Evolutionary conservation across 2,797 vertebrate genomes (phyloP), one percentile per base, ranked within the genome.

Genomic region (Spondyliosoma cantharus): DNA sequence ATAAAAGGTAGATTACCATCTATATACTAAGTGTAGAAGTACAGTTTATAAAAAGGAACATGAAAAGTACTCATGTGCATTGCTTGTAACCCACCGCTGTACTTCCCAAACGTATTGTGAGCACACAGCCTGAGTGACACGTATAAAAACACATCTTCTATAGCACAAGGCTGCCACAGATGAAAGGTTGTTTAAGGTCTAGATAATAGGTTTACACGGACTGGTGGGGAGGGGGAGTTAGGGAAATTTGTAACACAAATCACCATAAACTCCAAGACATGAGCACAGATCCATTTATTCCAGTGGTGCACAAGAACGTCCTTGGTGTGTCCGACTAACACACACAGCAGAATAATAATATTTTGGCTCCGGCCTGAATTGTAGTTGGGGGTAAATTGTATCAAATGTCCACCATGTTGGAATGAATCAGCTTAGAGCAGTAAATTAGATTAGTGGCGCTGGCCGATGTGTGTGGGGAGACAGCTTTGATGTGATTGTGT

Each of bases 361-460:
- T 45, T 32, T 67, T 48, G 71, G 48, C 71, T 78, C 22, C 7
- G 42, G 22, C 8, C 16, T n/a, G 42, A 45, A 42, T 80, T 90
- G 89, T 68, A 79, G 66, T 84, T 25, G 3, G 22, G 61, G 69
- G 48, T 61, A 70, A 82, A 85, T 64, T 78, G 79, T 83, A 84
- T 91, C 69, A 82, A 75, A 82, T 91, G 81, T 85, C 71, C 49
- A 67, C 52, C 56, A 45, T 69, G 72, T 69, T 84, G 72, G 57
- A 77, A 45, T 50, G 69, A 81, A 69, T 76, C 71, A 74, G 83
- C 43, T 85, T 80, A 71, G 72, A 57, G 76, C 67, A 76, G 78
- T 84, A 85, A 87, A 91, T 89, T 69, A 81, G 82, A 91, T 92
- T 87, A 88, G 70, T 14, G 32, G 20, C 75, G 53, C 61, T 53